phyloP scores from a whole-genome alignment of 2,888 invertebrate genomes.

The Cataglyphis livida region DNA sequence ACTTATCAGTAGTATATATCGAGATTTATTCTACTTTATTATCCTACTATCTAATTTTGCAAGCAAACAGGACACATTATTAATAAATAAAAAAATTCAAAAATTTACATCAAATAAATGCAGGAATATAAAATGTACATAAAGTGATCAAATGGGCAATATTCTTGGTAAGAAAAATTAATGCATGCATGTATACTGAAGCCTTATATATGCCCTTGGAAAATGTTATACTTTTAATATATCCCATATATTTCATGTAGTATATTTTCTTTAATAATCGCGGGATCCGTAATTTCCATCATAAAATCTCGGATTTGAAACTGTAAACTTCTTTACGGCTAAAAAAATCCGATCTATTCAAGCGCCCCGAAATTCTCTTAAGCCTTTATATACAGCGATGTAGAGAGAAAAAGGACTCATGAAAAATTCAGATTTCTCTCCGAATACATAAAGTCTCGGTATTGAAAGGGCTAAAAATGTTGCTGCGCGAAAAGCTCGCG shows the following conservation, averaged over 20 bases:
- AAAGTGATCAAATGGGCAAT: neutral
- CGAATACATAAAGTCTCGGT: slow-evolving; percentile 8
- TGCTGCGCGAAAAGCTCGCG: slow-evolving; percentile 15
- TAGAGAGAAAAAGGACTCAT: slow-evolving; percentile 22
- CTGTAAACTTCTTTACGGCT: neutral
- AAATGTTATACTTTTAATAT: neutral
- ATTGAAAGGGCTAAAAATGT: slow-evolving; percentile 34
- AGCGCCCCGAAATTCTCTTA: neutral
- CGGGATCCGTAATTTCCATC: neutral
- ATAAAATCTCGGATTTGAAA: slow-evolving; percentile 4
- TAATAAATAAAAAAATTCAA: neutral
- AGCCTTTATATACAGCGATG: neutral
- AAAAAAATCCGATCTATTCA: neutral
- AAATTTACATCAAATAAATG: neutral
- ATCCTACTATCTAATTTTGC: neutral
- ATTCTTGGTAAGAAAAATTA: neutral
- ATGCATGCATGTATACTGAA: neutral
- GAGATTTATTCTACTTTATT: neutral
- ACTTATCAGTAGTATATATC: neutral
- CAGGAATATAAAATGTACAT: neutral
- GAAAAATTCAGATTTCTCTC: slow-evolving; percentile 30
- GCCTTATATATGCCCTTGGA: neutral
- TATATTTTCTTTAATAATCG: neutral
- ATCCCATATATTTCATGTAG: neutral
- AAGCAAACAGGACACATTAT: neutral